Conservation (phyloP, 2,113 vertebrate genomes). For the Malurus alboscapulatus region DNA sequence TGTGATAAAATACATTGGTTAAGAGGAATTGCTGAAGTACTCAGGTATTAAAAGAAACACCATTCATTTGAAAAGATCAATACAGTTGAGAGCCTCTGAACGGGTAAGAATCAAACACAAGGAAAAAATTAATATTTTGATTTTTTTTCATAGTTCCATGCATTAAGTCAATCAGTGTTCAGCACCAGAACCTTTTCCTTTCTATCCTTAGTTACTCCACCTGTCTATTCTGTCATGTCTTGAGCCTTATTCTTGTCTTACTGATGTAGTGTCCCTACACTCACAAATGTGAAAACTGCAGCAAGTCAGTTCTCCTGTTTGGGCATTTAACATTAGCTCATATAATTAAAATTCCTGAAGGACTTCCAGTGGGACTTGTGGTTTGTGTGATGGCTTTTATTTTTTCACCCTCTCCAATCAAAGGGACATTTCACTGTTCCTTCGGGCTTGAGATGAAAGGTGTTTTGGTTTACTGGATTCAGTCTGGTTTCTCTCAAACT, state of each 20-base stretch:
- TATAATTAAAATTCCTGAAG: not conserved
- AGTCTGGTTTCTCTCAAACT: not conserved
- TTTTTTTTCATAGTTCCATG: not conserved
- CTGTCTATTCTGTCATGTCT: not conserved
- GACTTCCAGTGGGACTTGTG: not conserved
- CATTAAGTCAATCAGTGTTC: not conserved
- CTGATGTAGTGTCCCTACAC: not conserved
- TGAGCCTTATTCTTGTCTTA: not conserved
- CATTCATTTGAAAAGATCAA: not conserved
- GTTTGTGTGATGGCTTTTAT: not conserved
- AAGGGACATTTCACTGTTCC: not conserved
- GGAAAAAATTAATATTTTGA: not conserved
- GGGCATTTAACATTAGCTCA: not conserved
- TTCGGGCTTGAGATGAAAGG: not conserved
- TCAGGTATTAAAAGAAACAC: not conserved
- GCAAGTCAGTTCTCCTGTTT: not conserved
- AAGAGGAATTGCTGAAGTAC: not conserved
- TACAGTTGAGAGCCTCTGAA: not conserved
- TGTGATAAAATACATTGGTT: not conserved
- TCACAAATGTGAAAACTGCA: not conserved
- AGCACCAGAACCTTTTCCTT: not conserved
- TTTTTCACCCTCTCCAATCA: not conserved
- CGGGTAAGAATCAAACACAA: not conserved
- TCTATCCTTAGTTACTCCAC: not conserved
- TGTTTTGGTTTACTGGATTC: not conserved